Conservation (phyloP, 2,113 vertebrate species). For the Anser cygnoides region DNA sequence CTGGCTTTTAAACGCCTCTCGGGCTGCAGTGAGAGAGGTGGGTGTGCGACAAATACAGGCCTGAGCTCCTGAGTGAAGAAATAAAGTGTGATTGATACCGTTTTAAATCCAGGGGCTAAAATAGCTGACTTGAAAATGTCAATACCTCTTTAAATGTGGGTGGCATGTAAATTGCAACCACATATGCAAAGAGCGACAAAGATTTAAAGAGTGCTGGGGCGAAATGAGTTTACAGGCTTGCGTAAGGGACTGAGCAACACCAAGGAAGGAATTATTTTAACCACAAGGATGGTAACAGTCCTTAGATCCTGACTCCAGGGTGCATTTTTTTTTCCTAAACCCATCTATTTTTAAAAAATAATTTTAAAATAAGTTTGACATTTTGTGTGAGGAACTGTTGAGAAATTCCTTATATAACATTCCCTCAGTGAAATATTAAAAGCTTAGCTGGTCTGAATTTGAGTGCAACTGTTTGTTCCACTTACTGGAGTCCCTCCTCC, state of each 20-base stretch:
- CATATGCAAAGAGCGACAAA: constrained; percentile 41
- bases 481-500: neutral
- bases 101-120: constrained; percentile 54
- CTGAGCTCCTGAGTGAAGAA: constrained; percentile 11
- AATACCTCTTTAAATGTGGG: constrained; percentile 63
- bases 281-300: constrained; percentile 34
- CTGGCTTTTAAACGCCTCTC: neutral
- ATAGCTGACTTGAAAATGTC: constrained; percentile 46
- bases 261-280: constrained; percentile 54
- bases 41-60: neutral
- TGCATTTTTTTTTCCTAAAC: neutral
- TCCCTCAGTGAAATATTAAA: constrained; percentile 43
- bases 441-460: constrained; percentile 32
- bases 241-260: constrained; percentile 47
- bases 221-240: constrained; percentile 53
- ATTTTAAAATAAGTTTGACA: constrained; percentile 64
- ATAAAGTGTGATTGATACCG: constrained; percentile 19
- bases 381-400: constrained; percentile 30
- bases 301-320: constrained; percentile 33
- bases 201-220: constrained; percentile 43
- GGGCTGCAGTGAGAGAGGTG: neutral
- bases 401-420: constrained; percentile 64
- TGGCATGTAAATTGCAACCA: constrained; percentile 55
- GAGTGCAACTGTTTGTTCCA: constrained; percentile 14
- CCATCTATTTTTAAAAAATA: constrained; percentile 61